Percentiles rank a stretch among this genome's conserved stretches.
These are phyloP conservation scores for Anhinga anhinga DNA, from an alignment of 2,113 vertebrate species.

Conservation along the genomic window DNA sequence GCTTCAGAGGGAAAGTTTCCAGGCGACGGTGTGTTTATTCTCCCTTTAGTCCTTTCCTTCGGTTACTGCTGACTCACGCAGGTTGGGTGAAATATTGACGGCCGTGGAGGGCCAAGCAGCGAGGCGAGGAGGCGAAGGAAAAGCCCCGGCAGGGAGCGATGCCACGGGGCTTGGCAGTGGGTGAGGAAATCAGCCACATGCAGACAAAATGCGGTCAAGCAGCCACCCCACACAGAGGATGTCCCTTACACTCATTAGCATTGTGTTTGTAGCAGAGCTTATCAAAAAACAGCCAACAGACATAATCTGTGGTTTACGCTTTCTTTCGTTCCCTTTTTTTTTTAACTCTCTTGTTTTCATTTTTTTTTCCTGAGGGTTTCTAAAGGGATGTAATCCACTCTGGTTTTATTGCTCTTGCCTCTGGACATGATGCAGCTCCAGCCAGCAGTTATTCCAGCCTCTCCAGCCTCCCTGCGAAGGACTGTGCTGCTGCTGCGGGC, in stretches of 20 bases:
- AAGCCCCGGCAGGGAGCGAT: conserved; percentile 50
- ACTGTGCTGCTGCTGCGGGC: not conserved
- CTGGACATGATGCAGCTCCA: conserved; percentile 50
- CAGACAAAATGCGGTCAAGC: conserved; percentile 60
- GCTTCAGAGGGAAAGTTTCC: conserved; percentile 30
- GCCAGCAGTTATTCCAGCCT: conserved; percentile 54
- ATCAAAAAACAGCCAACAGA: conserved; percentile 70
- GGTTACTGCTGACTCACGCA: conserved; percentile 66
- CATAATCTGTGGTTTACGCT: conserved; percentile 65
- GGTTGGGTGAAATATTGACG: conserved; percentile 40
- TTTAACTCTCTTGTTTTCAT: not conserved
- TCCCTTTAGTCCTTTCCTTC: conserved; percentile 29
- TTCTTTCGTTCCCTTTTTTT: conserved; percentile 19
- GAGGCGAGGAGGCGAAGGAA: conserved; percentile 44
- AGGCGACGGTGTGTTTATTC: conserved; percentile 7
- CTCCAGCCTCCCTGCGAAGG: conserved; percentile 42
- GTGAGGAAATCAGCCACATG: conserved; percentile 61
- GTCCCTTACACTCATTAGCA: conserved; percentile 61
- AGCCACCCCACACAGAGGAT: conserved; percentile 59
- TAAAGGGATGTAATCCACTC: conserved; percentile 59
- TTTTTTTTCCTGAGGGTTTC: not conserved
- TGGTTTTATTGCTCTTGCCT: conserved; percentile 59
- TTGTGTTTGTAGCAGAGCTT: conserved; percentile 60
- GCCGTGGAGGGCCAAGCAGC: not conserved
- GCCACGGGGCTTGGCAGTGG: conserved; percentile 63